phyloP scores from a whole-genome alignment of 1,140 invertebrate genomes.

The Potamilus streckersoni region DNA sequence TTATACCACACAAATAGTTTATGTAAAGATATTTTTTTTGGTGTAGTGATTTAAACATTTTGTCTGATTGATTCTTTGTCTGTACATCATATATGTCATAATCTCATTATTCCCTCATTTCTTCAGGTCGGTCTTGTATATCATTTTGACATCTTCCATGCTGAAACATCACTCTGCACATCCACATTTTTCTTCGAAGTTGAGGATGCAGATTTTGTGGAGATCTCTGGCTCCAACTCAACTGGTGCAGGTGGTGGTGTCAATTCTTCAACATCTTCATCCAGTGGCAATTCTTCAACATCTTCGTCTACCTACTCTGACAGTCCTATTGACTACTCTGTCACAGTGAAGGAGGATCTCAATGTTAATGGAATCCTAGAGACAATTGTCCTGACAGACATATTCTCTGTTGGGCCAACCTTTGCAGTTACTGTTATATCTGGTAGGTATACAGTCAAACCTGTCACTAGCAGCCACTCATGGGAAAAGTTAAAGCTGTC shows the following conservation, averaged over 20 bases:
- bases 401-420: slow-evolving; percentile 38
- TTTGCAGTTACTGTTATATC: slow-evolving; percentile 30
- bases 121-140: slow-evolving; percentile 40
- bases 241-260: slow-evolving; percentile 7
- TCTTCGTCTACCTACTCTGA: too few relatives aligned
- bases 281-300: too few relatives aligned
- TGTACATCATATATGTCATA: too few relatives aligned
- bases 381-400: slow-evolving; percentile 30
- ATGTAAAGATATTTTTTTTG: too few relatives aligned
- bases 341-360: slow-evolving; percentile 33
- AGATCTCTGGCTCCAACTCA: slow-evolving; percentile 21
- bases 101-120: neutral
- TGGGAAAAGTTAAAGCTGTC: too few relatives aligned
- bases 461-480: too few relatives aligned
- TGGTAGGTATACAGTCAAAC: slow-evolving; percentile 20
- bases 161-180: slow-evolving; percentile 36
- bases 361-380: slow-evolving; percentile 40
- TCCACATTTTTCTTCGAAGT: slow-evolving; percentile 40
- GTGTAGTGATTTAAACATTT: too few relatives aligned
- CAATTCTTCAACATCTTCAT: too few relatives aligned
- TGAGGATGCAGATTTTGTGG: slow-evolving; percentile 32
- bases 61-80: too few relatives aligned
- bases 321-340: slow-evolving; percentile 23
- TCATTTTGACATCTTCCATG: slow-evolving; percentile 46
- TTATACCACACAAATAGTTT: too few relatives aligned